Base-by-base conservation (phyloP, 2,888 invertebrate species). In the Drosophila sordidula region DNA sequence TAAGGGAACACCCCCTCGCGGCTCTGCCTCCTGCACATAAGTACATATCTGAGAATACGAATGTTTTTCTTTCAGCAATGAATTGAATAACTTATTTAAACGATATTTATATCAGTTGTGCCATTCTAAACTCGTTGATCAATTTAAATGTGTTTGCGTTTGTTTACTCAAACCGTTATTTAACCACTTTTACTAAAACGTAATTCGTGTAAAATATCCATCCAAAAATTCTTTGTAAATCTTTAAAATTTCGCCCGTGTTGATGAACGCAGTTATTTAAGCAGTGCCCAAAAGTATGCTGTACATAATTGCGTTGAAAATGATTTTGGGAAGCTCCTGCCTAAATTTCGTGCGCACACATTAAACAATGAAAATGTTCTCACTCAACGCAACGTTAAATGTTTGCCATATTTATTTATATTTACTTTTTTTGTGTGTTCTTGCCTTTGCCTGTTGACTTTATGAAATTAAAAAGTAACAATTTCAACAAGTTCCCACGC, bases 401-500 rank as follows among this genome's bases (percentile, higher is more conserved):
- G 64, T 61, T 64, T 41, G 59, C 66, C 51, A 64, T 80, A 34
- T 57, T 39, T 42, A 26, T 56, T 54, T 44, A 54, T 54, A 5
- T 14, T 34, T 16, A 5, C n/a, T 5, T 36, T 29, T 9, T 18
- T 16, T 34, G n/a, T 36, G 9, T 18, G 3, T 14, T 18, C 46
- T 26, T 34, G 42, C 44, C 70, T 68, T 63, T 57, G 39, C 41
- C 58, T 74, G 64, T 74, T 85, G 83, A 71, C 77, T 82, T 82
- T 87, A 58, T 77, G 51, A 76, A 86, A 80, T 82, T 77, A 76
- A 71, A 84, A 85, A 76, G 63, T 54, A 70, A 51, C 62, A 72
- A 75, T 65, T 75, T 74, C 56, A 61, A 38, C 57, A 75, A 49
- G 57, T 59, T 46, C 36, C 29, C 22, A 32, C 36, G 41, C 39